These are phyloP conservation scores for Cyanoliseus patagonus DNA, from an alignment of 2,113 vertebrate species.

Conservation along the genomic window DNA sequence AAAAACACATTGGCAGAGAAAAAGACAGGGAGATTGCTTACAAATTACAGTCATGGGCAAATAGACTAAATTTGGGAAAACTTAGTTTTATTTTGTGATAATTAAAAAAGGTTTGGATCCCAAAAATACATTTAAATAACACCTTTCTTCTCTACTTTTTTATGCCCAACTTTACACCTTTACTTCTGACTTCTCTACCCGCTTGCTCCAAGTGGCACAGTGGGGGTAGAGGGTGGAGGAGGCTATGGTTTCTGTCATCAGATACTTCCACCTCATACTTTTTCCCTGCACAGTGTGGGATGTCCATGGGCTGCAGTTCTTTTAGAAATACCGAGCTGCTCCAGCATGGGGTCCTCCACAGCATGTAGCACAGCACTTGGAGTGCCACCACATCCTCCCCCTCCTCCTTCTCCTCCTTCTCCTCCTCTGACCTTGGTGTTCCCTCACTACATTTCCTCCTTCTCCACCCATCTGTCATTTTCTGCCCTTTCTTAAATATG, in stretches of 20 bases:
- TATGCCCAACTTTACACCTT: neutral
- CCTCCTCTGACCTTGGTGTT: neutral
- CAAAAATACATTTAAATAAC: neutral
- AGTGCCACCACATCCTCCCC: neutral
- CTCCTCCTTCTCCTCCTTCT: neutral
- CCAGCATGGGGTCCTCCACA: neutral
- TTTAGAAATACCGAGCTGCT: neutral
- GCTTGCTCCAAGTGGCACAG: fast-evolving
- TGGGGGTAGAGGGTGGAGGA: neutral
- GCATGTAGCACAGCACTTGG: neutral
- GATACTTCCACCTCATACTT: neutral
- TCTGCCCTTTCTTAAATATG: neutral
- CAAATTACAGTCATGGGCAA: fast-evolving
- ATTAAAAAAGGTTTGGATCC: neutral
- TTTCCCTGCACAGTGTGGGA: fast-evolving
- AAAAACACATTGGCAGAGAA: neutral
- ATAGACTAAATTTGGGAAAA: neutral
- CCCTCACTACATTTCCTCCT: neutral
- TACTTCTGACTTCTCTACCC: neutral
- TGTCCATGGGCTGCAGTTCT: neutral
- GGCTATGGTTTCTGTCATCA: fast-evolving
- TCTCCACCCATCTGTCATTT: neutral
- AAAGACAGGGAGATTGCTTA: neutral
- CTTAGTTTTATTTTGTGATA: neutral
- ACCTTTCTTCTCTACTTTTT: neutral